Conservation (phyloP, 2,888 invertebrate species). For the Panopea generosa region DNA sequence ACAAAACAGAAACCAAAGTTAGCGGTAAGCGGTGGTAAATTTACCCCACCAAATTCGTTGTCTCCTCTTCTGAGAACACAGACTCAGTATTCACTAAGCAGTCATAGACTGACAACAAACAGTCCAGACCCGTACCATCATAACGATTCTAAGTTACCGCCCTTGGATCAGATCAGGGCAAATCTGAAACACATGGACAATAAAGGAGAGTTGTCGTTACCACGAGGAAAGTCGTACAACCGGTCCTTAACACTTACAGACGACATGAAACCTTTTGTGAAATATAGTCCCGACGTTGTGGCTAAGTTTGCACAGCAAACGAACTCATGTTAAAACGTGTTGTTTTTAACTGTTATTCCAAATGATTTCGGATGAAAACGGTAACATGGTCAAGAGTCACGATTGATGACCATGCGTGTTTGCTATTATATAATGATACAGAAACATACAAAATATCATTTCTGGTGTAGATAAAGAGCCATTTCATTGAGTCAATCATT, state of each 20-base stretch:
- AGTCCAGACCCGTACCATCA: constrained; percentile 74
- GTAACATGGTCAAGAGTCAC: too few relatives aligned
- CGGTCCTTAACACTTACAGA: constrained; percentile 66
- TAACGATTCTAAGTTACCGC: constrained; percentile 72
- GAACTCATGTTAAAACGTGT: constrained; percentile 20
- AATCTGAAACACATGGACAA: constrained; percentile 74
- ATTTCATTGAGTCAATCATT: too few relatives aligned
- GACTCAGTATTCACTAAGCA: constrained; percentile 79
- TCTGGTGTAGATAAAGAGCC: too few relatives aligned
- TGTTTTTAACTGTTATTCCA: too few relatives aligned
- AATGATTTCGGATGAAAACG: too few relatives aligned
- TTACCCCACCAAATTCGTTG: constrained; percentile 67
- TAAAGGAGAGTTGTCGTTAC: constrained; percentile 31
- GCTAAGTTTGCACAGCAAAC: constrained; percentile 64
- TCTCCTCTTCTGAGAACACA: constrained; percentile 77
- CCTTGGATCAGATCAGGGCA: constrained; percentile 77
- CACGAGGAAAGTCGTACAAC: constrained; percentile 43
- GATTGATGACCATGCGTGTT: too few relatives aligned
- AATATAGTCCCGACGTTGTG: constrained; percentile 77
- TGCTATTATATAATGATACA: too few relatives aligned
- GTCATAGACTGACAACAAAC: constrained; percentile 73
- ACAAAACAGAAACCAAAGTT: constrained; percentile 63
- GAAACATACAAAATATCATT: too few relatives aligned
- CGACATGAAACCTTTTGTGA: constrained; percentile 77
- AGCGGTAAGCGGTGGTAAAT: constrained; percentile 76